A percentile compares a stretch with the other conserved stretches of the same genome.
Conservation (phyloP, 37 sponge, comb jelly and placozoan genomes). For the Crambe crambe region DNA sequence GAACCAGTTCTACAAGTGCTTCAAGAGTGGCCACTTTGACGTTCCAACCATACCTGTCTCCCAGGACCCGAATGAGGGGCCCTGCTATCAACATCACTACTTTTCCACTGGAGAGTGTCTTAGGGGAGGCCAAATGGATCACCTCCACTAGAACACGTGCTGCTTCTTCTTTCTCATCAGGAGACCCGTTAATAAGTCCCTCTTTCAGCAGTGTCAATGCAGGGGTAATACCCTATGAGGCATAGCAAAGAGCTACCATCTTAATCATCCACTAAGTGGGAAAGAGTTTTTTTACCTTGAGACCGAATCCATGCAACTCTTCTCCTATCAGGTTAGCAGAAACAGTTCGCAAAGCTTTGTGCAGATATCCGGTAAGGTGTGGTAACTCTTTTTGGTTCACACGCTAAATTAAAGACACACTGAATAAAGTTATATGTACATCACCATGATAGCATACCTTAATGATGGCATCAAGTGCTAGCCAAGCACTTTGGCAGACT, state of each 20-base stretch:
- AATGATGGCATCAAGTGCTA: conserved; percentile 73
- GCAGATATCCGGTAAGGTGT: conserved; percentile 45
- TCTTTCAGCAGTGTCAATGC: conserved; percentile 80
- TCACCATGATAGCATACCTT: conserved; percentile 60
- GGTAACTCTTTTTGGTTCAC: conserved; percentile 62
- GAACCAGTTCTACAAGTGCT: conserved; percentile 81
- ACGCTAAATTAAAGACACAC: conserved; percentile 27
- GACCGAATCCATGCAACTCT: conserved; percentile 68
- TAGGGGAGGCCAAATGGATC: conserved; percentile 74
- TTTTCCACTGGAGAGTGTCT: conserved; percentile 51
- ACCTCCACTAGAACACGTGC: conserved; percentile 81
- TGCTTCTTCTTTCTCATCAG: conserved; percentile 93
- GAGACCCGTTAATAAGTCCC: conserved; percentile 86
- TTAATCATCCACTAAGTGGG: not conserved
- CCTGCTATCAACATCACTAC: conserved; percentile 91
- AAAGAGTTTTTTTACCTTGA: conserved; percentile 60
- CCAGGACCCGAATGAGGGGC: conserved; percentile 93
- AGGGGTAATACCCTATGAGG: conserved; percentile 81
- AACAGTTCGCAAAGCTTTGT: conserved; percentile 39
- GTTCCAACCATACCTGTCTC: conserved; percentile 83
- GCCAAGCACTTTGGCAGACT: conserved; percentile 83
- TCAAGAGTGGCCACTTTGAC: conserved; percentile 90
- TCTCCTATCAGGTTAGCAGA: conserved; percentile 18
- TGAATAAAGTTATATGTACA: not conserved
- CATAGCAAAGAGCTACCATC: not conserved